Percentiles rank a stretch among this genome's conserved stretches.
phyloP scores from a whole-genome alignment of 2,888 invertebrate genomes.

The Ochropleura leucogaster region DNA sequence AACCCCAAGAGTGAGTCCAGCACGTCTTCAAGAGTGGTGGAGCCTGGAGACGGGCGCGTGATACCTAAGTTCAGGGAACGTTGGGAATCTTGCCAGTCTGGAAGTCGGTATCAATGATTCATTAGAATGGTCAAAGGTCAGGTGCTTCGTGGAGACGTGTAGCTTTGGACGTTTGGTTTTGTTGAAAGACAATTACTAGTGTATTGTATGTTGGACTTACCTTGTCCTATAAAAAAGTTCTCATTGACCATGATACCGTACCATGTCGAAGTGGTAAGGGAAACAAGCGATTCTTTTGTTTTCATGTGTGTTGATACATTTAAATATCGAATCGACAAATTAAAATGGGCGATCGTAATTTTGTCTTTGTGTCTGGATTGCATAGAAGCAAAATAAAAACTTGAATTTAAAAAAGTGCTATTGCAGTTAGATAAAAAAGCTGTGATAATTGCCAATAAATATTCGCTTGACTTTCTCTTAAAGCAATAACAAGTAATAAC shows the following conservation, averaged over 20 bases:
- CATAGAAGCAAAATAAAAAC: constrained; percentile 34
- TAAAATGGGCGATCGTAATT: constrained; percentile 3
- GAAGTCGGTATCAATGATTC: constrained; percentile 71
- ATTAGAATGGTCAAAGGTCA: constrained; percentile 62
- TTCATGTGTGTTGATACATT: not conserved
- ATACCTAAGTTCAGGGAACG: constrained; percentile 89
- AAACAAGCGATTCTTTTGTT: constrained; percentile 28
- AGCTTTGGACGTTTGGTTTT: constrained; percentile 1
- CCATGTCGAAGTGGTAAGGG: constrained; percentile 10
- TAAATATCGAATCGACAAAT: not conserved
- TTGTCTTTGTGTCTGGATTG: constrained; percentile 10
- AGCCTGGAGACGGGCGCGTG: constrained; percentile 93
- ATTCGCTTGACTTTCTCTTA: constrained; percentile 42
- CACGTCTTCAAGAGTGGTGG: constrained; percentile 98
- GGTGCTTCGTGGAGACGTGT: constrained; percentile 27
- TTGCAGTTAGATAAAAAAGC: constrained; percentile 61
- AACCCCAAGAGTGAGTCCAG: constrained; percentile 97
- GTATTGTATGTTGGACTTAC: constrained; percentile 33
- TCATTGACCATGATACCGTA: constrained; percentile 1
- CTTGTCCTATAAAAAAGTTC: constrained; percentile 15
- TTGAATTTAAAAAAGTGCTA: constrained; percentile 40
- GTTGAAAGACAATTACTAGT: constrained; percentile 1
- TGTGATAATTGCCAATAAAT: constrained; percentile 44
- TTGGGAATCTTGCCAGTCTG: constrained; percentile 89
- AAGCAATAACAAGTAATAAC: constrained; percentile 57